phyloP scores from a whole-genome alignment of 1,140 invertebrate genomes.

The Holotrichia oblita region DNA sequence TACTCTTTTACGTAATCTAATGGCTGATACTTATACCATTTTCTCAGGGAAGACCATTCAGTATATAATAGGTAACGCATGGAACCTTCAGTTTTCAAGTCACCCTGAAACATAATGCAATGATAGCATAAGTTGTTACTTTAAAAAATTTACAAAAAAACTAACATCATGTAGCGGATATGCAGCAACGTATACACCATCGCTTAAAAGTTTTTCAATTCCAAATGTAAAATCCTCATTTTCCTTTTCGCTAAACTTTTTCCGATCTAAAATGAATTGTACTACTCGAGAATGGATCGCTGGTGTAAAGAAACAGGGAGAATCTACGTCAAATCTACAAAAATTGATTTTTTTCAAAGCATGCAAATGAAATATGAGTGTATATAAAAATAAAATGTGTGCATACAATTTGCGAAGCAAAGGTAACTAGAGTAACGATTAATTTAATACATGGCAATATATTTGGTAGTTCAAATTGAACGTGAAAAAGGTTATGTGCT shows the following conservation, averaged over 20 bases:
- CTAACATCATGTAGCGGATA: slow-evolving; percentile 93
- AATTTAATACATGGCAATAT: too few relatives aligned
- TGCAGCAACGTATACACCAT: slow-evolving; percentile 82
- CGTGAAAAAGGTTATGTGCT: too few relatives aligned
- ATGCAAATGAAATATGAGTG: background rate
- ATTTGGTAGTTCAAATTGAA: too few relatives aligned
- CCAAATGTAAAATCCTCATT: slow-evolving; percentile 82
- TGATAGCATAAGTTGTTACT: background rate
- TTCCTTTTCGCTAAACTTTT: slow-evolving; percentile 75
- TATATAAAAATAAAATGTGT: background rate
- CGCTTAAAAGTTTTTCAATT: slow-evolving; percentile 81
- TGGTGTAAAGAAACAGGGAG: slow-evolving; percentile 85
- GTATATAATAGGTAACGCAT: slow-evolving; percentile 81
- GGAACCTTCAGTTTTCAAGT: slow-evolving; percentile 72
- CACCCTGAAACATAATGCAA: slow-evolving; percentile 68
- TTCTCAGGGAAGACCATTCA: slow-evolving; percentile 86
- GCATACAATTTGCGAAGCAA: slow-evolving; percentile 30
- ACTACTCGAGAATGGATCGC: slow-evolving; percentile 87
- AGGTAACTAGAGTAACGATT: slow-evolving; percentile 1
- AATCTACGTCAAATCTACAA: slow-evolving; percentile 82
- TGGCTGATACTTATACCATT: slow-evolving; percentile 87
- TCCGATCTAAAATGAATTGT: slow-evolving; percentile 91
- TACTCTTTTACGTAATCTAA: slow-evolving; percentile 89
- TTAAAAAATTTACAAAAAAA: slow-evolving; percentile 45
- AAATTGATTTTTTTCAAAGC: slow-evolving; percentile 36